Evolutionary conservation across 2,797 vertebrate genomes (phyloP).

Genomic region (Xerus rutilus): DNA sequence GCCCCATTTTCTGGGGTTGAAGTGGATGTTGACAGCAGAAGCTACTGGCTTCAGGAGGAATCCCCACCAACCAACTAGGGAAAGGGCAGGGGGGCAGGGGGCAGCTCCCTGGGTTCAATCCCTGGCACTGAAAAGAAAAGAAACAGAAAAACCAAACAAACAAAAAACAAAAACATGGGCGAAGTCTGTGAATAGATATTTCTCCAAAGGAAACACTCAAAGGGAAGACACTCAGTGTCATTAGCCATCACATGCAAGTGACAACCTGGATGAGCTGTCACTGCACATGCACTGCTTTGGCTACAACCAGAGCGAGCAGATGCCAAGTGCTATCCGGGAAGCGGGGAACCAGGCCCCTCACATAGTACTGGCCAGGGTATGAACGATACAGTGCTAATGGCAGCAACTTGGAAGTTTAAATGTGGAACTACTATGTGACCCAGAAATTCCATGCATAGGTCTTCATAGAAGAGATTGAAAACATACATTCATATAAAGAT

Average conservation of each 20-base stretch:
- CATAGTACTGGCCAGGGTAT: accelerated
- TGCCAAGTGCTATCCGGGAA: accelerated
- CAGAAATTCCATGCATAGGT: background rate
- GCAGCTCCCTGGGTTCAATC: background rate
- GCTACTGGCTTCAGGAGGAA: background rate
- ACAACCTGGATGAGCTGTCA: background rate
- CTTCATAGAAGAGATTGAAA: background rate
- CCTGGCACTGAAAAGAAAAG: background rate
- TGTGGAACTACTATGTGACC: accelerated
- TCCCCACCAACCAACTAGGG: background rate
- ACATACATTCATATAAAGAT: accelerated
- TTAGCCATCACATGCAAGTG: background rate
- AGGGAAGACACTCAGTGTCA: background rate
- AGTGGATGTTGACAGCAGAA: background rate
- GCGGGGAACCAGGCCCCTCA: background rate
- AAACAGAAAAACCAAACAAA: background rate
- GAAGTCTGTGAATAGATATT: background rate
- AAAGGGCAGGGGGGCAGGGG: background rate
- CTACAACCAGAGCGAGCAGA: background rate
- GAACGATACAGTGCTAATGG: background rate
- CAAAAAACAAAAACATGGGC: background rate
- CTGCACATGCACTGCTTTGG: too few species aligned
- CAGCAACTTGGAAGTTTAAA: background rate
- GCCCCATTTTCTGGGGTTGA: background rate
- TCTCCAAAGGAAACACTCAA: background rate